These are phyloP conservation scores for Eupithecia inturbata DNA, from an alignment of 2,888 invertebrate genomes.

Conservation along the genomic window DNA sequence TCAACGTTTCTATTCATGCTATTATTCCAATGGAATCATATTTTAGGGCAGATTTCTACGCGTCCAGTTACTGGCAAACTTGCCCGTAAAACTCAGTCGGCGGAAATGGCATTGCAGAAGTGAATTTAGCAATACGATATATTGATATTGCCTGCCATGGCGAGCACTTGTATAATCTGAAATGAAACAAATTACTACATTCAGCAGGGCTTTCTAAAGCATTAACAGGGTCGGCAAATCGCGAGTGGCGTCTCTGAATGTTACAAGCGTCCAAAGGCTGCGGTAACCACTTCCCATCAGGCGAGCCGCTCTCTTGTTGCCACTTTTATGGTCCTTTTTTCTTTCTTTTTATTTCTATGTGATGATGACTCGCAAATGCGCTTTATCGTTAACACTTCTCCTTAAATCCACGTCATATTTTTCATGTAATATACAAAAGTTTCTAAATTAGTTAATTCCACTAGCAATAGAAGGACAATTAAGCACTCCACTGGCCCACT, in stretches of 20 bases:
- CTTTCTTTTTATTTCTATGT: too few relatives aligned
- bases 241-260: background rate
- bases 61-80: background rate
- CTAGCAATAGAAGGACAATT: constrained; percentile 2
- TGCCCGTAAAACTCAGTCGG: background rate
- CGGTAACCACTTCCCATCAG: background rate
- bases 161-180: too few relatives aligned
- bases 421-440: background rate
- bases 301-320: background rate
- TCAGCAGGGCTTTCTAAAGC: too few relatives aligned
- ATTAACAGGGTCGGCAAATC: too few relatives aligned
- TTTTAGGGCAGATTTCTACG: constrained; percentile 2
- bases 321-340: background rate
- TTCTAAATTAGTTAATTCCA: background rate
- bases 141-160: too few relatives aligned
- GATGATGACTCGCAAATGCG: too few relatives aligned
- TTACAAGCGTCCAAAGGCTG: background rate
- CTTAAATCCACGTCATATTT: background rate
- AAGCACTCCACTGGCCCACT: constrained; percentile 6
- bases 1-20: constrained; percentile 8
- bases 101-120: background rate
- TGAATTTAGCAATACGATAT: background rate
- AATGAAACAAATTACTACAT: too few relatives aligned
- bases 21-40: constrained; percentile 22
- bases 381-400: background rate